These are phyloP conservation scores for Physeter macrocephalus DNA, from an alignment of 2,113 vertebrate genomes.

Conservation along the genomic window DNA sequence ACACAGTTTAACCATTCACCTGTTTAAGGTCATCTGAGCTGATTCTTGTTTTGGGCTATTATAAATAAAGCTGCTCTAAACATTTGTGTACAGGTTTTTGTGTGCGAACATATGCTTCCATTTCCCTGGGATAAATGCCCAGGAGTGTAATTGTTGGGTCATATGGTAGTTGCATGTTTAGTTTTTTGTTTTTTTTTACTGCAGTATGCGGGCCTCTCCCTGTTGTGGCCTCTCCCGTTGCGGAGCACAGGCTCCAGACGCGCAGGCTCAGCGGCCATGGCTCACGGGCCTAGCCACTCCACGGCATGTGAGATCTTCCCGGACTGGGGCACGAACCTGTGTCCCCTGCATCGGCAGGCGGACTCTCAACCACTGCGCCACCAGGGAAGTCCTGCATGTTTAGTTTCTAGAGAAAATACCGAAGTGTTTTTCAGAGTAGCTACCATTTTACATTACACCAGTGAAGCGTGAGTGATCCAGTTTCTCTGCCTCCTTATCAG, in stretches of 20 bases:
- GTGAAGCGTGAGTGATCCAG: background rate
- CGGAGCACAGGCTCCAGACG: too few relatives aligned
- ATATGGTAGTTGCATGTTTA: background rate
- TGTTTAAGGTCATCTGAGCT: background rate
- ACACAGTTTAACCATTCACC: background rate
- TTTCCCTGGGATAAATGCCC: conserved; percentile 24
- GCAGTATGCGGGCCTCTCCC: too few relatives aligned
- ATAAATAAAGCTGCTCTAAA: conserved; percentile 18
- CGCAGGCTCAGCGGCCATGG: too few relatives aligned
- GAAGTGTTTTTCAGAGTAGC: background rate
- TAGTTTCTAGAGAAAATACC: background rate
- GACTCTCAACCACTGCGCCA: too few relatives aligned
- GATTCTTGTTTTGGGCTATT: background rate
- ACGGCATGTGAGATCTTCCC: too few relatives aligned
- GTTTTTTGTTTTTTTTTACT: too few relatives aligned
- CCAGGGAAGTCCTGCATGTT: too few relatives aligned
- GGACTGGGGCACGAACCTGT: too few relatives aligned
- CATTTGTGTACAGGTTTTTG: background rate
- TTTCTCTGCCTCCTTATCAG: background rate
- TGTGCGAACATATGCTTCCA: background rate
- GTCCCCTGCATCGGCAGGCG: too few relatives aligned
- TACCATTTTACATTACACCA: background rate
- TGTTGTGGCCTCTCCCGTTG: too few relatives aligned
- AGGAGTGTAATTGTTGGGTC: background rate
- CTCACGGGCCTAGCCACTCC: too few relatives aligned